Base-by-base conservation (phyloP, 2,888 invertebrate genomes). In the Nemotelus pantherinus region DNA sequence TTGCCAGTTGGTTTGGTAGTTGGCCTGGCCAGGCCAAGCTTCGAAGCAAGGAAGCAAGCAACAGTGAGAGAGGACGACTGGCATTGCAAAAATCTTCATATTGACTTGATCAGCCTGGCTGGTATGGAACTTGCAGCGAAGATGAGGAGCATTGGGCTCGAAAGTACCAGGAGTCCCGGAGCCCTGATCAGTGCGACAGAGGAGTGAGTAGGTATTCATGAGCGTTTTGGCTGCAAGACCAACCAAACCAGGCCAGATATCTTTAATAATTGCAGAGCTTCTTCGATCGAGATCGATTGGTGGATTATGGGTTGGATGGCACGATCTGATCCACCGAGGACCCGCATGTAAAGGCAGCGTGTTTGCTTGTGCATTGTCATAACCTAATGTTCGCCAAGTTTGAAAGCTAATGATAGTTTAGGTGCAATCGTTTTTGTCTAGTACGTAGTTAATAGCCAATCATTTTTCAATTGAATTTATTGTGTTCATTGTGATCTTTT, bases 281-380 rank as follows among this genome's bases (percentile, higher is more conserved):
- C 70, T 55, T 55, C 41, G 53, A 53, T 43, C 70, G 9, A 70
- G 25, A 25, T 60, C 60, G 60, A 58, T 25, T 9, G 50, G 9
- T 50, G 39, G 70, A 70, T 70, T 70, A 70, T 70, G n/a, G 70
- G 70, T 53, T 53, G 39, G 70, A 55, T 55, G 70, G 47, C 70
- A 53, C 70, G 70, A 70, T 70, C 55, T 44, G 55, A 44, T 44
- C 48, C 25, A 57, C 3, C 10, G 10, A 25, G 10, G 25, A 25
- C 5, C 25, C n/a, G 39, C 50, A 67, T 67, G 48, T 67, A 41
- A 48, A 64, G n/a, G 43, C 10, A 43, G 43, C 50, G 67, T 48
- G 39, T 5, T 39, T 5, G 44, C 67, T 67, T 47, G 67, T 67
- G 48, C 47, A 67, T 47, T 67, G 67, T 67, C 67, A 67, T 67